Conservation (phyloP, 2,113 vertebrate genomes). For the Nicator chloris region DNA sequence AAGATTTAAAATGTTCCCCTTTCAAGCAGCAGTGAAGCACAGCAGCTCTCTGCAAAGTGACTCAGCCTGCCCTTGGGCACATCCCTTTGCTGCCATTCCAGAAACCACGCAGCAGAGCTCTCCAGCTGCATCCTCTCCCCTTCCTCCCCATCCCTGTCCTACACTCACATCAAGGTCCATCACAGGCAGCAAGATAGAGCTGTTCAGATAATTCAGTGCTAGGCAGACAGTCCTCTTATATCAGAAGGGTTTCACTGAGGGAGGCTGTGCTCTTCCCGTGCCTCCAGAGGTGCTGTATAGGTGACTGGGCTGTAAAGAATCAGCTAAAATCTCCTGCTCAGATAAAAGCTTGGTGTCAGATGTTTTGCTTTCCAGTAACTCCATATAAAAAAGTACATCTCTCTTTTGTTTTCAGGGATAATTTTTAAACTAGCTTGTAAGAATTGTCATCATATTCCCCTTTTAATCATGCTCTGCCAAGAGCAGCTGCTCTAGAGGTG, state of each 20-base stretch:
- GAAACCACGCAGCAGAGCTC: not conserved
- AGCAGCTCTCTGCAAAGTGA: not conserved
- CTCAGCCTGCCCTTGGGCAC: not conserved
- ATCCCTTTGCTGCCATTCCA: not conserved
- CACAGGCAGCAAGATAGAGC: fast-evolving
- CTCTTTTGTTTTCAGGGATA: not conserved
- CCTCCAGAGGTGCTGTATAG: not conserved
- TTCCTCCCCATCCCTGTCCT: not conserved
- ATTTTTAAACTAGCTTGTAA: not conserved
- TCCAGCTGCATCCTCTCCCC: not conserved
- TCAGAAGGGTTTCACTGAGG: not conserved
- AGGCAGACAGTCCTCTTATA: fast-evolving
- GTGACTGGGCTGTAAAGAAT: not conserved
- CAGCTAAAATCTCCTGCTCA: not conserved
- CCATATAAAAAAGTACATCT: not conserved
- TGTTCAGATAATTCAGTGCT: not conserved
- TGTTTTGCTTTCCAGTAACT: not conserved
- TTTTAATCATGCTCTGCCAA: not conserved
- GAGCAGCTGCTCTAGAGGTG: not conserved
- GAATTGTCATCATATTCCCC: not conserved
- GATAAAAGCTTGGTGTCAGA: not conserved
- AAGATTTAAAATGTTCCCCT: not conserved
- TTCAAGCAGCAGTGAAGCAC: not conserved
- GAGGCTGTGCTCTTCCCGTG: not conserved
- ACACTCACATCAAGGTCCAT: not conserved